phyloP scores from a whole-genome alignment of 1,140 invertebrate genomes.

The Physella acuta region DNA sequence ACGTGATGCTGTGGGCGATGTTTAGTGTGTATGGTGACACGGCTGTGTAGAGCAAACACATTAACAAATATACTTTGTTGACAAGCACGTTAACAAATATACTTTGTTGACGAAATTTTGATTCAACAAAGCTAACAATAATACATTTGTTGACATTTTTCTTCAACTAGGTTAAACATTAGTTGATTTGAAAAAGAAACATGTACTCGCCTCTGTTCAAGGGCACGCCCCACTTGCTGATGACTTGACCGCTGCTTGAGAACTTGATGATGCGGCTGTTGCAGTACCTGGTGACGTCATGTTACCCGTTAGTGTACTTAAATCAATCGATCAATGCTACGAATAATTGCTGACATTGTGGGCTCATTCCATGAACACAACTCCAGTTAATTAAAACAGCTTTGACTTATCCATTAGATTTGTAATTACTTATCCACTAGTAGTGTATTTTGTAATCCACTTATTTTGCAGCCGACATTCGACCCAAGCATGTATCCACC shows the following conservation, averaged over 20 bases:
- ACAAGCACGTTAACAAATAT: neutral
- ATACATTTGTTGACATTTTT: no score
- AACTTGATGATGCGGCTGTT: constrained; percentile 86
- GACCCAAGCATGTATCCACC: neutral
- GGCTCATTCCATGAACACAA: neutral
- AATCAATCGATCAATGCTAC: neutral
- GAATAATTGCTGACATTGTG: neutral
- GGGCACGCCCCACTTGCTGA: constrained; percentile 71
- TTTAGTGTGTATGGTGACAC: constrained; percentile 60
- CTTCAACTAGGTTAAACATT: no score
- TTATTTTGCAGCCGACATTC: neutral
- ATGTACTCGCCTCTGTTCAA: neutral
- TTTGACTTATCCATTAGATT: neutral
- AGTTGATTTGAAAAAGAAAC: no score
- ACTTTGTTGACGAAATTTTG: neutral
- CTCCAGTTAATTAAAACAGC: neutral
- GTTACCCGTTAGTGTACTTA: neutral
- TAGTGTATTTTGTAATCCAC: neutral
- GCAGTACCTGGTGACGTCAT: constrained; percentile 67
- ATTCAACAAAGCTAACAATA: neutral
- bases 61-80: neutral
- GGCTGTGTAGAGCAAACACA: no score
- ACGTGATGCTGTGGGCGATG: constrained; percentile 81
- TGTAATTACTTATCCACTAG: neutral
- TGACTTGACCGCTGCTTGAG: constrained; percentile 73